phyloP scores from a whole-genome alignment of 64 coral and sea anemone genomes.

The Dendrophyllia cribrosa region DNA sequence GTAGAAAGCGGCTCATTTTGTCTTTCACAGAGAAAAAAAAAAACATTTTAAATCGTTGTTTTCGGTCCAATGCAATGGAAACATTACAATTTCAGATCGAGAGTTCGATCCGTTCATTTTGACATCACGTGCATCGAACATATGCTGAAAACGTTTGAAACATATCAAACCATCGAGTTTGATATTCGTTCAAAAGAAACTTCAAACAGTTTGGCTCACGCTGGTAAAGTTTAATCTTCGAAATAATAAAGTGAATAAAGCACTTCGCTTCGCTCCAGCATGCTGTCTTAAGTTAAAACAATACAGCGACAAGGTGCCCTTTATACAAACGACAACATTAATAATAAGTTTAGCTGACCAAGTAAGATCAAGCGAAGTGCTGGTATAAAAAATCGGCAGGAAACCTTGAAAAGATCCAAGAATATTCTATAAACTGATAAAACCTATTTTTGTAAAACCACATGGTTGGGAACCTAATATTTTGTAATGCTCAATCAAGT shows the following conservation, averaged over 20 bases:
- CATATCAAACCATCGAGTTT: background rate
- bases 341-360: background rate
- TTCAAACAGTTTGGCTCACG: background rate
- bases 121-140: background rate
- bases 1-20: too few relatives aligned
- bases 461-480: background rate
- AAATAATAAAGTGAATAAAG: background rate
- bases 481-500: background rate
- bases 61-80: background rate
- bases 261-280: background rate
- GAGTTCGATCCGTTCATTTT: background rate
- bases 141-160: background rate
- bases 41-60: too few relatives aligned
- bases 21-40: background rate
- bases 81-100: background rate
- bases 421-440: background rate
- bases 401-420: background rate
- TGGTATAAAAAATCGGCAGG: background rate
- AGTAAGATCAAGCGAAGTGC: background rate
- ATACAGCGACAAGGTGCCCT: background rate
- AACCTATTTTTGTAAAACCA: too few relatives aligned
- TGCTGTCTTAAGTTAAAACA: background rate
- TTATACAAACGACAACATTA: background rate
- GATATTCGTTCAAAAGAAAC: background rate
- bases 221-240: background rate